Base-by-base conservation (phyloP, 2,113 vertebrate species). In the Tauraco erythrolophus region DNA sequence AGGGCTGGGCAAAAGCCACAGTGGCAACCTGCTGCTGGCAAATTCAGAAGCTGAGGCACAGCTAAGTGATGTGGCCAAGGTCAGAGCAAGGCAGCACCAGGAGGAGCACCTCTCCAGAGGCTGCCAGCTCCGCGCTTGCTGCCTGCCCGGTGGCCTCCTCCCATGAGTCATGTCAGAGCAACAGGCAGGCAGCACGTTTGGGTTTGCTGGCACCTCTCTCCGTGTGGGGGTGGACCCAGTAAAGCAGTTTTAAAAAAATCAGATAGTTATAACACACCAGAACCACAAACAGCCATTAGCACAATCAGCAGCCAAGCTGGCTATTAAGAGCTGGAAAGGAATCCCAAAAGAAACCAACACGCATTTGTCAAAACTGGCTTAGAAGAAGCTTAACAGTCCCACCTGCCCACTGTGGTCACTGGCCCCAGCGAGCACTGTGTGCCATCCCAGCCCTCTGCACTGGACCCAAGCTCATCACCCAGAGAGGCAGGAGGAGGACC, bases 241-340 rank as follows among this genome's bases (percentile, higher is more conserved):
- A 9, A 35, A 48, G 79, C 62, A 94, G 66, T 41, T 94, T 12
- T 71, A 43, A 43, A 43, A 43, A 43, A 43, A 84, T 75, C 77
- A 85, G 88, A 39, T 51, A 46, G 31, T 45, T 77, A 66, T n/a
- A 80, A 60, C 96, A 72, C 27, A 9, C 12, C 74, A 31, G 37
- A 25, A 35, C 77, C 54, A 92, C 7, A 69, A 96, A 76, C 93
- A 92, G 74, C 57, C 75, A 92, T 94, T 62, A 89, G 80, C 85
- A 72, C 79, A 65, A 16, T 22, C 87, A 58, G 62, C 76, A 89
- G 43, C 85, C 74, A 35, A 80, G 75, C 35, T 70, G 18, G 72
- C 76, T 88, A 37, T 70, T 77, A 77, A 82, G 84, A 87, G 56
- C 79, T 81, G 70, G 89, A 50, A 89, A 94, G 45, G 74, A 93